Evolutionary conservation across 2,797 vertebrate species (phyloP).

Genomic region (Todus mexicanus): DNA sequence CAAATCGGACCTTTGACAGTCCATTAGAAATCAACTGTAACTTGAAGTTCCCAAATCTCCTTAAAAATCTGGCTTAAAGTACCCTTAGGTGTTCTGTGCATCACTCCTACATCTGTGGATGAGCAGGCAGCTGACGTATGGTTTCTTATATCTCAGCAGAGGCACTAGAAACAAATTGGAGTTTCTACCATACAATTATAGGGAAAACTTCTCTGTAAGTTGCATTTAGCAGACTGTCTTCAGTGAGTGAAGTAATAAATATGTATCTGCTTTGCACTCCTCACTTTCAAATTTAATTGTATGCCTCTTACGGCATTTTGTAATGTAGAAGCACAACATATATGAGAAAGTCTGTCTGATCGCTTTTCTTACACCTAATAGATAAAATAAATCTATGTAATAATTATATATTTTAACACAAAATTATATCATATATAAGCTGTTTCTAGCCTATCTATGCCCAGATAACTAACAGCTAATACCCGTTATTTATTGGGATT

Average conservation of each 20-base stretch:
- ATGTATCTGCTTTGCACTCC: neutral
- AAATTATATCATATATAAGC: neutral
- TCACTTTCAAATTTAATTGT: neutral
- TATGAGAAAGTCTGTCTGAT: neutral
- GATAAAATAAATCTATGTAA: neutral
- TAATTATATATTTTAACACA: neutral
- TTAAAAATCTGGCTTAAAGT: neutral
- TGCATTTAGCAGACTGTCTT: neutral
- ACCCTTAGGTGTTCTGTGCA: neutral
- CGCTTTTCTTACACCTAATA: neutral
- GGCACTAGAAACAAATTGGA: neutral
- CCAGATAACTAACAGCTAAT: neutral
- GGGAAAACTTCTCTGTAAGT: neutral
- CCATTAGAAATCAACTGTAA: neutral
- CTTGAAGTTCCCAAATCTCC: neutral
- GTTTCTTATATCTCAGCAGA: neutral
- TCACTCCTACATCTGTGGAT: neutral
- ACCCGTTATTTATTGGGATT: neutral
- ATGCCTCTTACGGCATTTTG: neutral
- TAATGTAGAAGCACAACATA: neutral
- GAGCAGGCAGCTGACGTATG: neutral
- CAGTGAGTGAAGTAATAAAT: neutral
- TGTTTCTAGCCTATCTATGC: neutral
- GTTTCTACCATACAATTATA: neutral
- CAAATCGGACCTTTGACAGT: neutral